Conservation (phyloP, 2,797 vertebrate genomes). For the Austrolebias charrua region DNA sequence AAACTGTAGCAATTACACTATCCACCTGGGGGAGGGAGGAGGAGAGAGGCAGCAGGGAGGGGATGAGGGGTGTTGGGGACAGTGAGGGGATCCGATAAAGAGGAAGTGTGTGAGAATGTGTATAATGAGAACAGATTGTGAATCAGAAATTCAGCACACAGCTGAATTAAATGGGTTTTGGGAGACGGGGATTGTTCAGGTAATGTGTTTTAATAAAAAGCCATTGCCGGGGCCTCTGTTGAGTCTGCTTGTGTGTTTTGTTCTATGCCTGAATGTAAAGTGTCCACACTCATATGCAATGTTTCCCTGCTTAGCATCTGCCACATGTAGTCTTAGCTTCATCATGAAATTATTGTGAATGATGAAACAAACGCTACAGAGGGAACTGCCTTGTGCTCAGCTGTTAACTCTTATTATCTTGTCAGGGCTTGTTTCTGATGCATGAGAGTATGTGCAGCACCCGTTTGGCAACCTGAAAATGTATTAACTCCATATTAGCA, state of each 20-base stretch:
- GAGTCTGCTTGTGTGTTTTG: not conserved
- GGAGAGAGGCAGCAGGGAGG: not conserved
- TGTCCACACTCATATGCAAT: not conserved
- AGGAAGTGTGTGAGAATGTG: constrained; percentile 44
- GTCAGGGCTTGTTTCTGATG: not conserved
- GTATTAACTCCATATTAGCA: constrained; percentile 9
- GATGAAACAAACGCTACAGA: constrained; percentile 13
- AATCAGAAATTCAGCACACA: constrained; percentile 63
- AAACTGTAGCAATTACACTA: constrained; percentile 70
- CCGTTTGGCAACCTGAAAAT: not conserved
- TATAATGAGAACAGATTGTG: constrained; percentile 65
- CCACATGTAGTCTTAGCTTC: not conserved
- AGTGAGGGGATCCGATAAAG: constrained; percentile 30
- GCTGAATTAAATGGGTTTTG: constrained; percentile 56
- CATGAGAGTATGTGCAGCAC: not conserved
- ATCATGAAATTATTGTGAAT: not conserved
- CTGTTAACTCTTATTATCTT: not conserved
- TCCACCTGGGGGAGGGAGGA: constrained; percentile 61
- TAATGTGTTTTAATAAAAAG: constrained; percentile 63
- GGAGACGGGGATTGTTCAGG: constrained; percentile 57
- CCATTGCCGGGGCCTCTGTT: constrained; percentile 10
- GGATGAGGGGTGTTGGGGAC: not conserved
- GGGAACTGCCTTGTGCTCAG: not conserved
- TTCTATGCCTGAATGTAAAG: not conserved
- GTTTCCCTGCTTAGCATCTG: not conserved